Conservation (phyloP, 2,888 invertebrate genomes). For the Slavum lentiscoides region DNA sequence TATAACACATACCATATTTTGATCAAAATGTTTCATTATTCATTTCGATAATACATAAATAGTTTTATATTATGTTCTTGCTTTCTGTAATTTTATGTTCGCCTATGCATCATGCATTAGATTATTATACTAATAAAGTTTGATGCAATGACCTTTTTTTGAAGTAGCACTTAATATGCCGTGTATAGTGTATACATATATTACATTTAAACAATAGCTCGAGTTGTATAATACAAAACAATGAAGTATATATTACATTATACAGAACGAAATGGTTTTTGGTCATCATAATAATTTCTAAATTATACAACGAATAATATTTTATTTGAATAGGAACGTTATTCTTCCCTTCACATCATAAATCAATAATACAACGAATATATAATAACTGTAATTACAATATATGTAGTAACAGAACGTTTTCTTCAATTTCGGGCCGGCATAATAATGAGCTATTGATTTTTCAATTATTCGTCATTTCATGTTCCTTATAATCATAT, state of each 20-base stretch:
- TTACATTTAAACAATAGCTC: not conserved
- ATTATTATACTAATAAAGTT: not conserved
- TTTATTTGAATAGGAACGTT: no score
- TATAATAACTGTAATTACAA: no score
- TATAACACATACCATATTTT: not conserved
- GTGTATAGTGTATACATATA: not conserved
- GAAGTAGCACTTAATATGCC: slow-evolving; percentile 21
- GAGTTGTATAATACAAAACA: not conserved
- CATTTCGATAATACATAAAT: not conserved
- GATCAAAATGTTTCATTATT: not conserved
- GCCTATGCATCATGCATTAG: slow-evolving; percentile 24
- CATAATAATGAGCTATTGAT: no score
- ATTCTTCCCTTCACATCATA: no score
- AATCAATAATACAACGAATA: no score
- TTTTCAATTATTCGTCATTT: no score
- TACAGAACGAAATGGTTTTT: not conserved
- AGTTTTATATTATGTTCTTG: not conserved
- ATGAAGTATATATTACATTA: not conserved
- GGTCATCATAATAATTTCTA: no score
- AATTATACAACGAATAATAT: no score
- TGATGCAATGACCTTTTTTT: not conserved
- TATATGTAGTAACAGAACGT: no score
- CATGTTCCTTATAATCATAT: no score
- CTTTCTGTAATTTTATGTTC: not conserved
- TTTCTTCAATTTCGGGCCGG: no score